Base-by-base conservation (phyloP, 2,888 invertebrate species). In the Andrena hattorfiana region DNA sequence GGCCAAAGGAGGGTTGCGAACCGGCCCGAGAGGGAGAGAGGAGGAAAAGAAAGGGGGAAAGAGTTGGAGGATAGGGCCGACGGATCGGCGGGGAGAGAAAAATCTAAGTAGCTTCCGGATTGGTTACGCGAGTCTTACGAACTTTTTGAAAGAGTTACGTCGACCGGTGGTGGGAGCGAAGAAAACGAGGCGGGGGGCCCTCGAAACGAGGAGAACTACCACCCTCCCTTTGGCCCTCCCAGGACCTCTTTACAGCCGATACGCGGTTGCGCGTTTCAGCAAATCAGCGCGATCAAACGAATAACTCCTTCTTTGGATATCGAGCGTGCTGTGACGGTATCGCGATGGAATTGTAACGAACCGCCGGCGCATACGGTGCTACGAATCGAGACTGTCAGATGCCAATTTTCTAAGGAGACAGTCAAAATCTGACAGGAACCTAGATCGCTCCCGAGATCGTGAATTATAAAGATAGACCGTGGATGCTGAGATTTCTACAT, bases 81-180 rank as follows among this genome's bases (percentile, higher is more conserved):
- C 66, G 71, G 71, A 74, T 64, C 82, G 76, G 73, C 69, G 71
- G 82, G 85, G 87, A 88, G 88, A 87, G 89, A 89, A 90, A 91
- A 91, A 91, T 89, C 87, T 87, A 88, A 88, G 88, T 91, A 87
- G 86, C 88, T 91, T 87, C 89, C 90, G 89, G 89, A 91, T 90
- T 91, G 90, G 90, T 91, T 90, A 90, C 89, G 86, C 85, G 78
- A 83, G 84, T 87, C 86, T 89, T 89, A 89, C 86, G 77, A 85
- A 87, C 83, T 87, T 86, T 70, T 85, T 81, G 71, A 83, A 83
- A 85, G 86, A 86, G 86, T 86, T 86, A 82, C 80, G 80, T 48
- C 80, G 60, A 70, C 77, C 56, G 35, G 81, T 75, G 70, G 84
- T 76, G 81, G 85, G 85, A 70, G 62, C 32, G 72, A 23, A 26